phyloP scores from a whole-genome alignment of 2,797 vertebrate species.

The Miichthys miiuy region DNA sequence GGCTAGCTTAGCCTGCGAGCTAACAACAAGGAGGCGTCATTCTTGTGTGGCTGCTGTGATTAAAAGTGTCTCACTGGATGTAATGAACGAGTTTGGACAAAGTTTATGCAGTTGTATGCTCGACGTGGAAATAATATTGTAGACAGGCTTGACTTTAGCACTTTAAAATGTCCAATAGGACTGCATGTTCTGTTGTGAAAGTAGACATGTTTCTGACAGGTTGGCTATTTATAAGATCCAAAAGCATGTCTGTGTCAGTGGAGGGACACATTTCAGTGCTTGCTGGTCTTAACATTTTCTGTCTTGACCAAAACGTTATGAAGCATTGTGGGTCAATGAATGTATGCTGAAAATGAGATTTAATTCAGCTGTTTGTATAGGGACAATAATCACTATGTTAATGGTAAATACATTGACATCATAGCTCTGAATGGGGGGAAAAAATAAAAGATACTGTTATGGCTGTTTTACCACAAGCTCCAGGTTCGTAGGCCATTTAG shows the following conservation, averaged over 20 bases:
- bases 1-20: constrained; percentile 68
- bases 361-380: not conserved
- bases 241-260: not conserved
- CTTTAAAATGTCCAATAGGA: not conserved
- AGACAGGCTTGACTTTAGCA: accelerated
- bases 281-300: not conserved
- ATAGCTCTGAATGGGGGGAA: accelerated
- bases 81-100: not conserved
- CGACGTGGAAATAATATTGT: accelerated
- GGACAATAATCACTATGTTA: not conserved
- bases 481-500: no score
- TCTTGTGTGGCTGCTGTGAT: not conserved
- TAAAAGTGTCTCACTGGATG: constrained; percentile 33
- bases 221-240: not conserved
- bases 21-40: constrained; percentile 74
- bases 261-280: not conserved
- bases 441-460: not conserved
- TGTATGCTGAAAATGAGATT: not conserved
- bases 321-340: not conserved
- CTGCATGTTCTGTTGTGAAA: constrained; percentile 9
- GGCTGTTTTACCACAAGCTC: no score
- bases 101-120: not conserved
- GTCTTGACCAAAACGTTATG: not conserved
- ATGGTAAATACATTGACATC: not conserved
- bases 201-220: constrained; percentile 26